Base-by-base conservation (phyloP, 1,140 invertebrate genomes). In the Ostrea denselamellosa region DNA sequence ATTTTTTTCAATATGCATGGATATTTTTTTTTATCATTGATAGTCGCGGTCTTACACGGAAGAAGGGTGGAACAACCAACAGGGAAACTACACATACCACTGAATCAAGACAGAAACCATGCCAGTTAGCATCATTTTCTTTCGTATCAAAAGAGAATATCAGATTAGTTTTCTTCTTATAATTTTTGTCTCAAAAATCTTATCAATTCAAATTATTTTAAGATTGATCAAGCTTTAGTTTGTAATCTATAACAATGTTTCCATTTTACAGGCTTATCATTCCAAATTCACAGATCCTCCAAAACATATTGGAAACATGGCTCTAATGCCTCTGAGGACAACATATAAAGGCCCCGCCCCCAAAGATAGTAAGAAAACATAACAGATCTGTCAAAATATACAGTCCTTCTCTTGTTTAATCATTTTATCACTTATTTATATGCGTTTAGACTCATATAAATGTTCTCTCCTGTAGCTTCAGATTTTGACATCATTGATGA, bases 401-500 rank as follows among this genome's bases (percentile, higher is more conserved):
- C 34, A 44, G 34, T 44, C 1, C 34, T 44, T 44, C 34, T 44
- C 34, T 44, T 44, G 34, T 44, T 44, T 44, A 82, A 22, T 14
- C 65, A 51, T 53, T 54, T 10, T 53, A 17, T 85, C 1, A n/a
- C n/a, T n/a, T n/a, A n/a, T n/a, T n/a, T n/a, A n/a, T n/a, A n/a
- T n/a, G n/a, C n/a, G n/a, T n/a, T n/a, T n/a, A n/a, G n/a, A n/a
- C 34, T 44, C 5, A 44, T 44, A 44, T 2, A 44, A 44, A 54
- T 86, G 65, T 62, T 90, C 87, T 89, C 77, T 89, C 83, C 92
- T 94, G 85, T 87, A 95, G 95, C 96, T 95, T 53, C 92, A 87
- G 97, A 97, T 51, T 96, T 96, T 90, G 99, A 99, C 95, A 98
- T 99, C 90, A 98, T 99, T 90, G 99, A 99, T 96, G 99, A 99